phyloP scores from a whole-genome alignment of 2,888 invertebrate genomes.

The Drosophila heteroneura region DNA sequence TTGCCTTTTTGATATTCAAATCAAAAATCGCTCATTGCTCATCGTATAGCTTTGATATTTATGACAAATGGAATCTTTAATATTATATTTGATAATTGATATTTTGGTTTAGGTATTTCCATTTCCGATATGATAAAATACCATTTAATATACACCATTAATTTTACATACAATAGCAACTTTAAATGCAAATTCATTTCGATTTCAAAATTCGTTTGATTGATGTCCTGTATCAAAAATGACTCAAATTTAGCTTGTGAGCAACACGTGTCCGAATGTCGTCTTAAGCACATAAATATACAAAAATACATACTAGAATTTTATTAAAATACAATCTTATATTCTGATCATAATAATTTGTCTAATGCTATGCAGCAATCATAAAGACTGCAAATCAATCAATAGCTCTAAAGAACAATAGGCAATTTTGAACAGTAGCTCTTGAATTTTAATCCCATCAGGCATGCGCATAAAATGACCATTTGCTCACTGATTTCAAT shows the following conservation, averaged over 20 bases:
- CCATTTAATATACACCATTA: constrained; percentile 42
- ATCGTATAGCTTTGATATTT: constrained; percentile 44
- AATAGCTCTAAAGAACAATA: constrained; percentile 50
- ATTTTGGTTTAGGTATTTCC: constrained; percentile 44
- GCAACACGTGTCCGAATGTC: constrained; percentile 30
- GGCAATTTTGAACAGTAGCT: constrained; percentile 62
- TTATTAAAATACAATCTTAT: constrained; percentile 19
- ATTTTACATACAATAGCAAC: constrained; percentile 48
- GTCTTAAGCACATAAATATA: constrained; percentile 6
- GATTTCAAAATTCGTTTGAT: constrained; percentile 40
- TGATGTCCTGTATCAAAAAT: constrained; percentile 26
- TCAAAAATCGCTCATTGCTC: constrained; percentile 46
- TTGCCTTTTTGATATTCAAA: constrained; percentile 30
- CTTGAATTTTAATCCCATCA: constrained; percentile 48
- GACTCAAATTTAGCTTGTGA: neutral
- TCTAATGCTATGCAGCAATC: constrained; percentile 53
- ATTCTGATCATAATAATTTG: constrained; percentile 44
- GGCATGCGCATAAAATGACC: constrained; percentile 53
- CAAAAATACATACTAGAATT: neutral
- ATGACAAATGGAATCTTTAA: constrained; percentile 54
- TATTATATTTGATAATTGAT: constrained; percentile 48
- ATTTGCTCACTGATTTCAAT: constrained; percentile 51
- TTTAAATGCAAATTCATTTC: constrained; percentile 35
- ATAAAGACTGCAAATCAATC: constrained; percentile 60
- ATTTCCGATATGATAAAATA: constrained; percentile 47